These are phyloP conservation scores for Clarias magur DNA, from an alignment of 2,113 vertebrate species.

Conservation along the genomic window DNA sequence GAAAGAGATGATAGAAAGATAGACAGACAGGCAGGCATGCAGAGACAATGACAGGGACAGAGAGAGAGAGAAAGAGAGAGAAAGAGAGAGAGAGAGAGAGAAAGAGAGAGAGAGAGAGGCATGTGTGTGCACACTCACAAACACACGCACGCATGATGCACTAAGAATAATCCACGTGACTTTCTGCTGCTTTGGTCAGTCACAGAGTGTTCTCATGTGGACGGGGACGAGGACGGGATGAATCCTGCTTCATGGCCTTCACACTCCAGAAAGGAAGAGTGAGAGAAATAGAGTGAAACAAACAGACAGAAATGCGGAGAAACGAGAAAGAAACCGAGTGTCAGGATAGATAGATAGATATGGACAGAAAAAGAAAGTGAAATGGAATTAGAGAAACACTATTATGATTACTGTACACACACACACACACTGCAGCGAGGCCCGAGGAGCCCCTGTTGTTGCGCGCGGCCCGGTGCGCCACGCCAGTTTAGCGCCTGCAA, in stretches of 20 bases:
- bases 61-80: background rate
- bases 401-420: background rate
- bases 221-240: background rate
- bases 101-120: background rate
- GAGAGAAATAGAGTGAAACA: background rate
- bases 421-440: conserved; percentile 27
- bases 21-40: background rate
- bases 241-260: background rate
- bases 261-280: background rate
- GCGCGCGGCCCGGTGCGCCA: conserved; percentile 49
- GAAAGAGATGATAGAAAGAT: background rate
- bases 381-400: too few species aligned
- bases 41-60: background rate
- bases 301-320: background rate
- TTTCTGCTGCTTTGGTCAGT: background rate
- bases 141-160: background rate
- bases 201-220: background rate
- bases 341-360: too few species aligned
- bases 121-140: too few species aligned
- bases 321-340: background rate
- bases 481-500: conserved; percentile 67
- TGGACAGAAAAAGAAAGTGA: too few species aligned
- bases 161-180: background rate
- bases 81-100: background rate
- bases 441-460: conserved; percentile 57